Conservation (phyloP, 2,113 vertebrate genomes). For the western clawed frog (Xenopus tropicalis) region UCB_Xtro_10.0 CM004443.2:65354501-65355000, state of each 20-base stretch:
- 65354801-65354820: slow-evolving; percentile 4
- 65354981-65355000: slow-evolving; percentile 25
- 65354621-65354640: no score
- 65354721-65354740: background rate
- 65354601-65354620: no score
- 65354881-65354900: slow-evolving; percentile 33
- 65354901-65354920: slow-evolving; percentile 41
- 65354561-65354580: no score
- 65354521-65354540: no score
- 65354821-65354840: slow-evolving; percentile 37
- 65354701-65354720: slow-evolving; percentile 20
- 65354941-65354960: slow-evolving; percentile 24
- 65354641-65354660: no score
- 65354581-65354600: no score
- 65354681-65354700: background rate
- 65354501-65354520: no score
- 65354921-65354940: slow-evolving; percentile 29
- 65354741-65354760: slow-evolving; percentile 25
- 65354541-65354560: no score
- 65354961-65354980: slow-evolving; percentile 19
- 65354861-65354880: slow-evolving; percentile 26
- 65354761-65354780: slow-evolving; percentile 1
- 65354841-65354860: slow-evolving; percentile 33
- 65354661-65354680: no score
- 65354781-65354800: slow-evolving; percentile 18